Evolutionary conservation across 2,113 vertebrate species (phyloP).

Genomic region (Microcebus jonahi): DNA sequence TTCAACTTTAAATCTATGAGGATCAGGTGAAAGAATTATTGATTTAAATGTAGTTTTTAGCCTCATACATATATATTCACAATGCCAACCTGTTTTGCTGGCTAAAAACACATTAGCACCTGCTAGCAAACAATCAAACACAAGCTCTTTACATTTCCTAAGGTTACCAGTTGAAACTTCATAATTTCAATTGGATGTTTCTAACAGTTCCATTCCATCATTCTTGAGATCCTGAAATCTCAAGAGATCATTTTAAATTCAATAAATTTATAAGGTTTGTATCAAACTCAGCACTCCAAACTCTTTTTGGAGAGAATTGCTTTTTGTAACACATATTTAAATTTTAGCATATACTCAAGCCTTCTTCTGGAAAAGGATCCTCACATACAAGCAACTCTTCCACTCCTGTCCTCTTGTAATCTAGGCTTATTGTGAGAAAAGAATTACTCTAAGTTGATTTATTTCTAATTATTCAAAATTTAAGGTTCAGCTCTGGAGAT

Average conservation of each 20-base stretch:
- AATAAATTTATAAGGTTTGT: background rate
- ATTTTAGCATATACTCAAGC: background rate
- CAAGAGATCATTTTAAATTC: conserved; percentile 11
- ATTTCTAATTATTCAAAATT: background rate
- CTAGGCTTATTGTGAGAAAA: background rate
- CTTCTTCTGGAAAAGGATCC: background rate
- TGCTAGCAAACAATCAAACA: background rate
- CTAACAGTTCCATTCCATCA: background rate
- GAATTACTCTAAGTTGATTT: background rate
- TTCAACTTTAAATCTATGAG: background rate
- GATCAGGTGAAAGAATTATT: background rate
- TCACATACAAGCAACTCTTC: background rate
- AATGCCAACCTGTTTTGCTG: background rate
- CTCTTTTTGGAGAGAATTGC: background rate
- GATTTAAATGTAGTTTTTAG: conserved; percentile 12
- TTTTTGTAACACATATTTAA: background rate
- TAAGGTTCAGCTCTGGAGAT: background rate
- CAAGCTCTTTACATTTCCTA: background rate
- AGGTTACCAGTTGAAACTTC: background rate
- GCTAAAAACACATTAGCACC: background rate
- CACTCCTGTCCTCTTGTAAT: background rate
- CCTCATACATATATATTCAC: background rate
- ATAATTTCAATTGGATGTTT: background rate
- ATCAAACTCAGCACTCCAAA: background rate
- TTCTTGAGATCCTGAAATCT: background rate